These are phyloP conservation scores for Drosophila sordidula DNA, from an alignment of 2,888 invertebrate genomes.

Conservation along the genomic window DNA sequence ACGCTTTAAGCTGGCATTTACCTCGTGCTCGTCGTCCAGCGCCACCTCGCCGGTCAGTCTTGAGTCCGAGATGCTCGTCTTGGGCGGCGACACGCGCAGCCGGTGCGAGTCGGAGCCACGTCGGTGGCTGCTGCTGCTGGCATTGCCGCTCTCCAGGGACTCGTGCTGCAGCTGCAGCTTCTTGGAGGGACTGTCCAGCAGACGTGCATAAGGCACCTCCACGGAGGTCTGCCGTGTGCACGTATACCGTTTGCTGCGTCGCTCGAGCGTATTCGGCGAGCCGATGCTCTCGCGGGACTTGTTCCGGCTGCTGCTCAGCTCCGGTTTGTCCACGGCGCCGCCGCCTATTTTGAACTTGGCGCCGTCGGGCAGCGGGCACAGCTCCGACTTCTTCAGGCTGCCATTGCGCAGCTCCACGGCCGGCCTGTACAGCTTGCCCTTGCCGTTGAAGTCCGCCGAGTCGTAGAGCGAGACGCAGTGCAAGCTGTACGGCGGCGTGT, in stretches of 20 bases:
- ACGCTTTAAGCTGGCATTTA: conserved; percentile 52
- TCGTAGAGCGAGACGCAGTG: conserved; percentile 92
- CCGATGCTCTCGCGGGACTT: conserved; percentile 85
- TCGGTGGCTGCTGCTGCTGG: conserved; percentile 86
- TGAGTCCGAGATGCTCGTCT: conserved; percentile 94
- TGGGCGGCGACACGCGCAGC: conserved; percentile 88
- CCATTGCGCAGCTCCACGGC: conserved; percentile 81
- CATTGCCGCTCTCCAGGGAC: conserved; percentile 86
- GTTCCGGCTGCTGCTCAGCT: conserved; percentile 73
- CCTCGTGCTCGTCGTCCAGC: conserved; percentile 86
- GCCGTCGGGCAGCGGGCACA: conserved; percentile 71
- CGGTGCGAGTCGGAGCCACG: conserved; percentile 85
- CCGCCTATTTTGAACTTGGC: conserved; percentile 80
- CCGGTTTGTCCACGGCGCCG: conserved; percentile 67
- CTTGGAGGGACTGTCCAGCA: conserved; percentile 88
- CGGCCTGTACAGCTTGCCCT: conserved; percentile 83
- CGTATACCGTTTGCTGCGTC: conserved; percentile 87
- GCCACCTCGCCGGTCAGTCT: conserved; percentile 91
- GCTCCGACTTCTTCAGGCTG: conserved; percentile 82
- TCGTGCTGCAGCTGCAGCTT: conserved; percentile 82
- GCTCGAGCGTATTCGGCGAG: conserved; percentile 84
- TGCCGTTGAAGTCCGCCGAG: conserved; percentile 85
- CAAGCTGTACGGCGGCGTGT: conserved; percentile 94
- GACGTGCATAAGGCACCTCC: conserved; percentile 91
- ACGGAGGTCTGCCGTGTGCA: conserved; percentile 85